Evolutionary conservation across 1,140 invertebrate genomes (phyloP), one percentile per base, ranked within the genome.

Genomic region (Scaptodrosophila lebanonensis): DNA sequence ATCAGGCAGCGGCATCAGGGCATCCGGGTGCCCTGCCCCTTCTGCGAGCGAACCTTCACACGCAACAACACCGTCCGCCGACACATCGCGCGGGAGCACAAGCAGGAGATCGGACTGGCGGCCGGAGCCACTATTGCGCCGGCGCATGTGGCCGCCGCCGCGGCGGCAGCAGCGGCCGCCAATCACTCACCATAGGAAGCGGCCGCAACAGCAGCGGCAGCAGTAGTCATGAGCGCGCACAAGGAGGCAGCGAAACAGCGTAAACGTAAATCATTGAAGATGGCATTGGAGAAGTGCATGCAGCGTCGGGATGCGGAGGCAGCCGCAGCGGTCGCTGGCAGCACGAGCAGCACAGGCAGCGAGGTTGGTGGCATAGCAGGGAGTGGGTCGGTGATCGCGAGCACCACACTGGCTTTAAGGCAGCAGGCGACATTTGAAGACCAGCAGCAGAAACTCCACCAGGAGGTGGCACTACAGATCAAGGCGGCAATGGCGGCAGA

Each of bases 1-100:
- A 95, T 97, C 83, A 88, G 95, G 38, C 95, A 96, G 84, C 91
- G 95, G 72, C 95, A 97, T 87, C 95, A 96, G 88, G 95, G 95
- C 32, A 95, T 96, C 60, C 90, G 94, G 6, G 94, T 95, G 69
- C 94, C 93, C 2, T 95, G 94, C 87, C 95, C 94, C 15, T 95
- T 94, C 87, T 96, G 94, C 87, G 89, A 92, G 71, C 91, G 95
- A 47, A 96, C 95, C n/a, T 97, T 97, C 88, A 97, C 95, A 48
- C 91, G 95, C 61, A 96, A 96, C 89, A 96, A 96, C 89, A 97
- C 95, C 16, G 94, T 95, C 65, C 90, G 95, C 22, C 91, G 95
- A 38, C 95, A 96, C 82, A 95, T 95, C 71, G 94, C 94, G 1
- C 91, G 95, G 16, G 95, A 96, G 87, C 95, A 96, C 73, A 94